Evolutionary conservation across 2,797 vertebrate genomes (phyloP), one percentile per base, ranked within the genome.

Genomic region (Coregonus ussuriensis): DNA sequence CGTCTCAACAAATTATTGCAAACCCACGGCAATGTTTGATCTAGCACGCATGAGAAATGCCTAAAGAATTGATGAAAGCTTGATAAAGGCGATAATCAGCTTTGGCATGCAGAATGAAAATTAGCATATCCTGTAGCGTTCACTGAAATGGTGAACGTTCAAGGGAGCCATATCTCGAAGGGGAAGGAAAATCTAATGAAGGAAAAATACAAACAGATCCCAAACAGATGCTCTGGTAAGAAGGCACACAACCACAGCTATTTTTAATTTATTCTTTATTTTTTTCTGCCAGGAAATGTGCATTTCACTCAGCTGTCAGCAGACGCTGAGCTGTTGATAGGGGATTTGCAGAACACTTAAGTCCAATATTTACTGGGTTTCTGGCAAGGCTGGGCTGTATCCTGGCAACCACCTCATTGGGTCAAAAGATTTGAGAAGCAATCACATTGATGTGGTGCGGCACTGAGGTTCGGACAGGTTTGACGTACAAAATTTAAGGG

Each of bases 31-130:
- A 3, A 29, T 11, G 77, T 88, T 89, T 88, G 85, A 90, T 88
- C 81, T 75, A 74, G 84, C 59, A 18, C 6, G 31, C 82, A 82
- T 69, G 67, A 82, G 70, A 84, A 77, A 74, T 73, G 81, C 84
- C 81, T 91, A 90, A 91, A 90, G 88, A 88, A 91, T 87, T 88
- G 91, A 90, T 80, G 91, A 93, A 92, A 91, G 88, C 85, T 87
- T 90, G 87, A 93, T 91, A 84, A 79, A 84, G 84, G 87, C 14
- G 90, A 91, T 92, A 94, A 93, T 81, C 88, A 87, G 84, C 72
- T 77, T 79, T 91, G 92, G 89, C 86, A 82, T 66, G 72, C 53
- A 74, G 72, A 83, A 68, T 84, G 82, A 86, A 79, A 7, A 63
- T 63, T 25, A 80, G 56, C 79, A 37, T 85, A 79, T 88, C 82